Conservation (phyloP, 2,797 vertebrate species). For the Eidolon dupreanum region DNA sequence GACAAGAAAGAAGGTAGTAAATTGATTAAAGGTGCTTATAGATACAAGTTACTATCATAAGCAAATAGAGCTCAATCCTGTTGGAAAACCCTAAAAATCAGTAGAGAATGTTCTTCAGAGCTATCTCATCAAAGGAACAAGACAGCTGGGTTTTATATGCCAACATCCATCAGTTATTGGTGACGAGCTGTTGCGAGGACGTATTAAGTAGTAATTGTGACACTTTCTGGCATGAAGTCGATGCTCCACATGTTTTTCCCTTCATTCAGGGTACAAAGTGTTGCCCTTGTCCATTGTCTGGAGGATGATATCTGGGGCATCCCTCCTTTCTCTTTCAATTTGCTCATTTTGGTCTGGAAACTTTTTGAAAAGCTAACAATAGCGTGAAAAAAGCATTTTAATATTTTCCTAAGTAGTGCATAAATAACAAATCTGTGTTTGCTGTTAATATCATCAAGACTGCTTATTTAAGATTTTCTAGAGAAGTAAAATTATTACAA, state of each 20-base stretch:
- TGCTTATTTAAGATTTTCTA: not conserved
- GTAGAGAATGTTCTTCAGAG: not conserved
- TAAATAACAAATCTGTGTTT: not conserved
- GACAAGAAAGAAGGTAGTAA: not conserved
- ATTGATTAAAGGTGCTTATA: not conserved
- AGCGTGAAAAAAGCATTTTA: not conserved
- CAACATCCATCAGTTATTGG: not conserved
- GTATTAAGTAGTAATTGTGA: no score
- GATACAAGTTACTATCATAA: not conserved
- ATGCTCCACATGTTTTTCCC: not conserved
- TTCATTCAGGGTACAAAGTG: not conserved
- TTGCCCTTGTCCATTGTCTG: not conserved
- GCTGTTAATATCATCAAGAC: not conserved
- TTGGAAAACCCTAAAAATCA: not conserved
- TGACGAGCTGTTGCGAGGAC: not conserved
- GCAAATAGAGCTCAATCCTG: not conserved
- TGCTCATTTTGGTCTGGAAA: not conserved
- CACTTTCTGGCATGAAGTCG: rapidly evolving
- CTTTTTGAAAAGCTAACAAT: not conserved
- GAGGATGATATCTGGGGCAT: not conserved
- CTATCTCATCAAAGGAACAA: not conserved
- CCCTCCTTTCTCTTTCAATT: not conserved
- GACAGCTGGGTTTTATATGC: rapidly evolving
- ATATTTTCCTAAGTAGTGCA: not conserved
- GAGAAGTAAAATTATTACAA: not conserved